Percentiles rank a stretch among this genome's conserved stretches.
Conservation (phyloP, 1,140 invertebrate species). For the Patella vulgata region DNA sequence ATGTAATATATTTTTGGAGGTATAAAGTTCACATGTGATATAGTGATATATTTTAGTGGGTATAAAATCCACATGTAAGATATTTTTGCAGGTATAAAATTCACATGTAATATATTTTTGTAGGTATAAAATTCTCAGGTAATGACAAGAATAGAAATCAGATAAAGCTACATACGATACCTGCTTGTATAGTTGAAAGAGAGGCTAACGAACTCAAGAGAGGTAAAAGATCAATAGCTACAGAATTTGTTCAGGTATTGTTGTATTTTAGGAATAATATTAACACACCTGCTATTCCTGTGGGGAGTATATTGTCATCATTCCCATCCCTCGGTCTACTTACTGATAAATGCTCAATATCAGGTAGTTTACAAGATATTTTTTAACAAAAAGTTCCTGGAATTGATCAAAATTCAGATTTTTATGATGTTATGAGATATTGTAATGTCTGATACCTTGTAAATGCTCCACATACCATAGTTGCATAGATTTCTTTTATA, state of each 20-base stretch:
- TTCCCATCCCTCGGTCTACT: neutral
- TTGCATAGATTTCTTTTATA: too few relatives aligned
- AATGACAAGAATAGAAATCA: constrained; percentile 27
- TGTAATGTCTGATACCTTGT: too few relatives aligned
- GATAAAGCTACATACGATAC: constrained; percentile 39
- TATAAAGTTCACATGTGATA: too few relatives aligned
- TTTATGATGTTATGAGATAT: too few relatives aligned
- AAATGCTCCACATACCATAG: too few relatives aligned
- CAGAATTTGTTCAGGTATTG: constrained; percentile 51
- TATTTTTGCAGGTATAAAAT: too few relatives aligned
- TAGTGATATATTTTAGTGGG: too few relatives aligned
- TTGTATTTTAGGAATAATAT: neutral
- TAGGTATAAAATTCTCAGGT: constrained; percentile 44
- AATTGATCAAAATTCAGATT: too few relatives aligned
- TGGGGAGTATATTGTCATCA: neutral
- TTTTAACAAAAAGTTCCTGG: too few relatives aligned
- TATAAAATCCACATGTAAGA: too few relatives aligned
- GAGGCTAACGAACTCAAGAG: constrained; percentile 44
- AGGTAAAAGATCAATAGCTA: constrained; percentile 33
- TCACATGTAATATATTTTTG: neutral
- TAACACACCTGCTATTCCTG: neutral
- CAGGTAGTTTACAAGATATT: neutral
- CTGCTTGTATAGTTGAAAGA: constrained; percentile 45
- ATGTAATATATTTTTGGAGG: too few relatives aligned
- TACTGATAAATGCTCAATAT: neutral